Evolutionary conservation across 2,888 invertebrate genomes (phyloP).

Genomic region (Cheilosia variabilis): DNA sequence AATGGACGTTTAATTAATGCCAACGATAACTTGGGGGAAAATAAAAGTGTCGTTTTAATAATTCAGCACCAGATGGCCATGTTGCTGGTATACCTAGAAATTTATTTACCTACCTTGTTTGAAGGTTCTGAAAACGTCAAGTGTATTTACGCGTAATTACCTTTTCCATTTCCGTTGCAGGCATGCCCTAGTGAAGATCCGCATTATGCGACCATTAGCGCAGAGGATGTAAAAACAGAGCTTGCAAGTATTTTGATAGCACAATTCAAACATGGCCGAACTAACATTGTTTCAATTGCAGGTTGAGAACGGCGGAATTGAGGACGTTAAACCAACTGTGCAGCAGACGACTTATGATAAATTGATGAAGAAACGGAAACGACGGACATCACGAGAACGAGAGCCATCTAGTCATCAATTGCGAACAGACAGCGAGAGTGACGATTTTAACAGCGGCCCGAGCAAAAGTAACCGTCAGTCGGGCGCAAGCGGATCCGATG

Average conservation of each 20-base stretch:
- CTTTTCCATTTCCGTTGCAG: constrained; percentile 41
- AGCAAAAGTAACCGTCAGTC: constrained; percentile 40
- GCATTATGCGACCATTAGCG: constrained; percentile 79
- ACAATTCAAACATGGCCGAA: neutral
- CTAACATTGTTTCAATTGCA: constrained; percentile 25
- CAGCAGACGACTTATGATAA: constrained; percentile 16
- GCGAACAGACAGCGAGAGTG: constrained; percentile 54
- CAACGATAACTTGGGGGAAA: neutral
- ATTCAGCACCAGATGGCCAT: neutral
- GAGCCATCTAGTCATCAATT: constrained; percentile 28
- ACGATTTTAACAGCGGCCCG: constrained; percentile 32
- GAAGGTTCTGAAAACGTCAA: neutral
- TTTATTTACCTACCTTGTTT: neutral
- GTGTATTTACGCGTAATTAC: neutral
- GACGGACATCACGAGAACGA: constrained; percentile 31
- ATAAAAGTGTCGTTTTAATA: neutral
- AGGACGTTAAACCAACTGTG: constrained; percentile 22
- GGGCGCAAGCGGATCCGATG: constrained; percentile 76
- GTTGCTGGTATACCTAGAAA: neutral
- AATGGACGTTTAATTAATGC: constrained; percentile 22
- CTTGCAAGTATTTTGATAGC: constrained; percentile 79
- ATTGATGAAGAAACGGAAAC: constrained; percentile 27
- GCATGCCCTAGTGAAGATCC: constrained; percentile 40
- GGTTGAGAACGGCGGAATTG: constrained; percentile 54
- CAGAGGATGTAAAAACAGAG: constrained; percentile 83